Evolutionary conservation across 2,113 vertebrate genomes (phyloP).

Genomic region (Muscicapa adusta): DNA sequence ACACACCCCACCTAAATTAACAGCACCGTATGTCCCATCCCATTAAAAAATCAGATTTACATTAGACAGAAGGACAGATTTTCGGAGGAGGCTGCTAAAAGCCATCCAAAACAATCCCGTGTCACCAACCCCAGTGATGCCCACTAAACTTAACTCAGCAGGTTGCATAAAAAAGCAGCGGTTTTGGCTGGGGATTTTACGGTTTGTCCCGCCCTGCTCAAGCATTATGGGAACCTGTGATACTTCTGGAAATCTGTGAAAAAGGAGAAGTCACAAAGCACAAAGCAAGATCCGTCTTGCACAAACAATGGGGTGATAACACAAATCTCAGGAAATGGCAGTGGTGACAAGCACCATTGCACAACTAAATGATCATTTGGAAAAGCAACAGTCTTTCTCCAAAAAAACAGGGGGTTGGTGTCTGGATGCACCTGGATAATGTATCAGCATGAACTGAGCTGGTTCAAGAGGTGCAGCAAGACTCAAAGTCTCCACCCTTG

Average conservation of each 20-base stretch:
- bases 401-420: rapidly evolving
- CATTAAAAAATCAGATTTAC: neutral
- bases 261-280: neutral
- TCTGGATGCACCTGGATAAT: rapidly evolving
- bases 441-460: rapidly evolving
- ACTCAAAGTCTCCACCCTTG: neutral
- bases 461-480: neutral
- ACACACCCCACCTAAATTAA: rapidly evolving
- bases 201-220: rapidly evolving
- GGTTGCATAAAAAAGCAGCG: rapidly evolving
- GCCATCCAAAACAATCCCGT: rapidly evolving
- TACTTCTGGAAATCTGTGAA: neutral
- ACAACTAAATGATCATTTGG: neutral
- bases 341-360: neutral
- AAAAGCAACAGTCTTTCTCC: neutral
- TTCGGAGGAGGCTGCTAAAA: neutral
- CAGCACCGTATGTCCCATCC: rapidly evolving
- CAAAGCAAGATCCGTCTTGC: neutral
- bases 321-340: neutral
- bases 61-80: neutral
- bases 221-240: rapidly evolving
- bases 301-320: neutral
- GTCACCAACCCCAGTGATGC: neutral
- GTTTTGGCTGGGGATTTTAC: neutral
- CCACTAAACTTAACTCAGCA: neutral